Evolutionary conservation across 1,140 invertebrate species (phyloP).

Genomic region (Phocides pigmalion): DNA sequence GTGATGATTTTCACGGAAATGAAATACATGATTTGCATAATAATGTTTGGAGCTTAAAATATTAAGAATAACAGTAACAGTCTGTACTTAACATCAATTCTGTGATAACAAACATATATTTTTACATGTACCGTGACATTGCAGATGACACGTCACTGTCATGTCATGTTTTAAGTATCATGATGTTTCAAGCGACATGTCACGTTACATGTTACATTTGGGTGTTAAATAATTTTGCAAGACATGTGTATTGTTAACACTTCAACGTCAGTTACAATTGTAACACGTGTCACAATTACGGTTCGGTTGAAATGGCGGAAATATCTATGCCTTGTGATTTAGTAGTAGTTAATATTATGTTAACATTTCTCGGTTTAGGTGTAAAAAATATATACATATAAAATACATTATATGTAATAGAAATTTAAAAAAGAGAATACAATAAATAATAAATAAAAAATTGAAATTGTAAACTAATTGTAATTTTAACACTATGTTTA

Average conservation of each 20-base stretch:
- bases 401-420: conserved; percentile 26
- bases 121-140: background rate
- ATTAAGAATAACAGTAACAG: too few species aligned
- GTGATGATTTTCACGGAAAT: too few species aligned
- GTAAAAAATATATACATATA: conserved; percentile 55
- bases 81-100: background rate
- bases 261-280: background rate
- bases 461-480: conserved; percentile 52
- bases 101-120: background rate
- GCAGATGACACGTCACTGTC: background rate
- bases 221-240: too few species aligned
- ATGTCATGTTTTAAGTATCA: background rate
- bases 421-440: conserved; percentile 16
- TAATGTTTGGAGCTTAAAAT: too few species aligned
- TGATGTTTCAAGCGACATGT: background rate
- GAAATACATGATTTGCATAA: too few species aligned
- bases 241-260: too few species aligned
- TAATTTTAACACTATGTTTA: conserved; percentile 45
- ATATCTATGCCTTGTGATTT: conserved; percentile 52
- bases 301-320: conserved; percentile 8
- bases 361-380: conserved; percentile 52
- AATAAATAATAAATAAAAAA: conserved; percentile 35
- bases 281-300: background rate
- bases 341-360: conserved; percentile 47
- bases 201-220: background rate